These are phyloP conservation scores for Electrophaes corylata DNA, from an alignment of 2,888 invertebrate species.

Conservation along the genomic window DNA sequence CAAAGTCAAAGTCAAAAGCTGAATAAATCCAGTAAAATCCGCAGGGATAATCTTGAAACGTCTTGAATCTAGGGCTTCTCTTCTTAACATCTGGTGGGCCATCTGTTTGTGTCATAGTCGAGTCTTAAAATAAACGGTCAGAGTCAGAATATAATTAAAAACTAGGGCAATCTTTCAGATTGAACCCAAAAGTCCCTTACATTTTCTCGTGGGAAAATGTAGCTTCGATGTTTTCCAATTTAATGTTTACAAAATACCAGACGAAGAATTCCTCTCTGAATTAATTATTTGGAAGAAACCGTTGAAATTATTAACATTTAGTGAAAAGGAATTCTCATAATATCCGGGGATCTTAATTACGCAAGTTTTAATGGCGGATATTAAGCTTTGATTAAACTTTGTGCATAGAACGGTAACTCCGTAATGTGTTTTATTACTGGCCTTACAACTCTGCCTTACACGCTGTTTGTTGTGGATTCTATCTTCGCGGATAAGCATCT, in stretches of 20 bases:
- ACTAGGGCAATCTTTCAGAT: neutral
- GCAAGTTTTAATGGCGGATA: constrained; percentile 34
- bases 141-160: too few relatives aligned
- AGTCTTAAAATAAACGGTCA: too few relatives aligned
- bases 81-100: too few relatives aligned
- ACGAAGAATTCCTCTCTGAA: neutral
- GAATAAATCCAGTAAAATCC: too few relatives aligned
- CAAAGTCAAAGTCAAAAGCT: too few relatives aligned
- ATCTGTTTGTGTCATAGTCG: too few relatives aligned
- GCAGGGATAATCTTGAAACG: too few relatives aligned
- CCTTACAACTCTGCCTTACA: too few relatives aligned
- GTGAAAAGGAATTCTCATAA: constrained; percentile 34
- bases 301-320: constrained; percentile 13
- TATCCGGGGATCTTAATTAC: constrained; percentile 30
- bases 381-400: neutral
- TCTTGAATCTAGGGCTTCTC: too few relatives aligned
- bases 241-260: neutral
- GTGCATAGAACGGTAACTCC: constrained; percentile 12
- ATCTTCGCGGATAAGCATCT: too few relatives aligned
- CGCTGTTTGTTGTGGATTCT: too few relatives aligned
- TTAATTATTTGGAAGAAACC: constrained; percentile 10
- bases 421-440: too few relatives aligned
- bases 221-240: neutral
- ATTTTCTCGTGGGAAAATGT: neutral
- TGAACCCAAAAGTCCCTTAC: neutral